Evolutionary conservation across 2,113 vertebrate species (phyloP), one percentile per base, ranked within the genome.

Genomic region (Pseudorhombus dupliciocellatus): DNA sequence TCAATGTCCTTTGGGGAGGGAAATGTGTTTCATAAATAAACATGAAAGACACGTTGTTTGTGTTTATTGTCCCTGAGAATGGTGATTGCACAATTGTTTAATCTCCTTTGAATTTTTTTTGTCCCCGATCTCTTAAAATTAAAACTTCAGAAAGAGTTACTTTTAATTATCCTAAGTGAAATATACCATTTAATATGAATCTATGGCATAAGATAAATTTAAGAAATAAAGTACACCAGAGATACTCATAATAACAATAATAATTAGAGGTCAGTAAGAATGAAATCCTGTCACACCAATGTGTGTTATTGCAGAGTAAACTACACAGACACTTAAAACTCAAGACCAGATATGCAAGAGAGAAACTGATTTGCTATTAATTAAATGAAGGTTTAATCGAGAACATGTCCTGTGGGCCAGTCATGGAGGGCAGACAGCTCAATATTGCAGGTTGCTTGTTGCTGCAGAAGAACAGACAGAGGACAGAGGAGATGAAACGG

Each of bases 21-120:
- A 57, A 31, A 63, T 79, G 34, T 77, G 61, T 84, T 87, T 90
- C 66, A 69, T 88, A 88, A 91, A 88, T 83, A 86, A 89, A 87
- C 51, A 25, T 42, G 3, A 60, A 79, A 80, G 46, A 46, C 4
- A 24, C 53, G 21, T 21, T 37, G 30, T 53, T 22, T 50, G 30
- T 56, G 7, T 28, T 34, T 8, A 42, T 40, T 64, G 16, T 30
- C 2, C 54, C n/a, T 20, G 21, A 20, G 15, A 3, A 14, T 10
- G n/a, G 22, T 11, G 51, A 52, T 21, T 31, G 30, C 30, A 42
- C 10, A 42, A 5, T 42, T 42, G 15, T 1, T 42, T 42, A 37
- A 37, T n/a, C n/a, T n/a, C n/a, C n/a, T n/a, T n/a, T n/a, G n/a
- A n/a, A n/a, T n/a, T n/a, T n/a, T n/a, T n/a, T n/a, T n/a, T n/a